These are phyloP conservation scores for Mixornis gularis DNA, from an alignment of 2,113 vertebrate genomes.

Conservation along the genomic window DNA sequence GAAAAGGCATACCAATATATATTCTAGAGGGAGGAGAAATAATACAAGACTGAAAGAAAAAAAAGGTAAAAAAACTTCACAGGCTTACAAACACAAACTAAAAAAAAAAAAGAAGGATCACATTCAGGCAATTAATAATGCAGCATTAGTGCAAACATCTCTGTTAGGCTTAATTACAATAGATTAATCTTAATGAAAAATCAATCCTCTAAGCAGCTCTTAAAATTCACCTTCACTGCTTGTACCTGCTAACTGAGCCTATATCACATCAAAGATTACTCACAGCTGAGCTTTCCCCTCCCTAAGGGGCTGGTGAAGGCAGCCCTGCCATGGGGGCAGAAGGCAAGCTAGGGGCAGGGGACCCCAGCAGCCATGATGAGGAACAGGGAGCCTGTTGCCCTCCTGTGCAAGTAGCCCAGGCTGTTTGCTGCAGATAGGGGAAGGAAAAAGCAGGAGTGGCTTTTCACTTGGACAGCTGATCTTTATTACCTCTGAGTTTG, in stretches of 20 bases:
- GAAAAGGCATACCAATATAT: background rate
- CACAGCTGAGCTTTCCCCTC: background rate
- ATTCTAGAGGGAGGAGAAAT: slow-evolving; percentile 7
- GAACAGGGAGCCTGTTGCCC: rapidly evolving
- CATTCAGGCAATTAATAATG: slow-evolving; percentile 11
- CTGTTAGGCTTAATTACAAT: slow-evolving; percentile 31
- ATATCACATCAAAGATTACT: background rate
- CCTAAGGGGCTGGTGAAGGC: background rate
- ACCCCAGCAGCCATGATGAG: rapidly evolving
- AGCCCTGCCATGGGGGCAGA: background rate
- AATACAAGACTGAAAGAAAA: background rate
- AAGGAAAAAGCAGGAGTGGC: background rate
- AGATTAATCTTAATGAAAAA: slow-evolving; percentile 32
- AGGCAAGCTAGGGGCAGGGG: background rate
- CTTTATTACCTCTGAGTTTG: background rate
- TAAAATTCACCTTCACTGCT: background rate
- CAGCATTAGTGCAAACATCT: background rate
- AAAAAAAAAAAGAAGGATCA: background rate
- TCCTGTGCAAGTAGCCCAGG: background rate
- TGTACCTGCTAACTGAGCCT: background rate
- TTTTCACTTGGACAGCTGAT: background rate
- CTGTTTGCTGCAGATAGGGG: background rate
- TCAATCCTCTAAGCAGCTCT: slow-evolving; percentile 1
- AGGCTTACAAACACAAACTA: background rate
- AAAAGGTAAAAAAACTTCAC: background rate